Evolutionary conservation across 2,888 invertebrate genomes (phyloP), one percentile per base, ranked within the genome.

Genomic region (Athalia cordata): DNA sequence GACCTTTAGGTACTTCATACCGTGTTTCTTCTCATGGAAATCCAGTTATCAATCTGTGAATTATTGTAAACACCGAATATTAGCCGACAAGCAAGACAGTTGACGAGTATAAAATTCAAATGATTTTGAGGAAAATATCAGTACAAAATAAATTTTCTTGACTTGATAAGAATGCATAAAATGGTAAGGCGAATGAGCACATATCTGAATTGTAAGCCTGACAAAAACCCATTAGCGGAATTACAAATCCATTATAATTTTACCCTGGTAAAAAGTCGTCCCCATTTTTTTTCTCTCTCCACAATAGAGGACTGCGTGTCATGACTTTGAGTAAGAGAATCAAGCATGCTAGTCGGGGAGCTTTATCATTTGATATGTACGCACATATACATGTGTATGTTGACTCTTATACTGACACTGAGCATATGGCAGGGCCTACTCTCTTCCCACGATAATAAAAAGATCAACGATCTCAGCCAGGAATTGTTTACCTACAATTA

Each of bases 1-100:
- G 78, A 86, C 82, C 84, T 89, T 90, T 81, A 87, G 84, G 83
- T 88, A 87, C 84, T 88, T 89, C 88, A 89, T 89, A 80, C 82
- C 83, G 83, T 81, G 81, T 82, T 72, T 84, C 82, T 82, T 83
- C 80, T 83, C 84, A 82, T 76, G 81, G 81, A 79, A 81, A 82
- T 80, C 68, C 81, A 81, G 78, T 85, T 85, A 84, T 86, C 80
- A 84, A 87, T 83, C 87, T 87, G 86, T 47, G 78, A 85, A 81
- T 77, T 29, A 29, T 29, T 83, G 45, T 77, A 81, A 75, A 62
- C n/a, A 15, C 4, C n/a, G 3, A 50, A 8, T 3, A 50, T 72
- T 45, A 55, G 52, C 29, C 29, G 15, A 59, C 11, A 11, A 59
- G 47, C 13, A 59, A 57, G 13, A 59, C 13, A 47, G 9, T n/a